Base-by-base conservation (phyloP, 2,888 invertebrate genomes). In the Corbicula japonica region DNA sequence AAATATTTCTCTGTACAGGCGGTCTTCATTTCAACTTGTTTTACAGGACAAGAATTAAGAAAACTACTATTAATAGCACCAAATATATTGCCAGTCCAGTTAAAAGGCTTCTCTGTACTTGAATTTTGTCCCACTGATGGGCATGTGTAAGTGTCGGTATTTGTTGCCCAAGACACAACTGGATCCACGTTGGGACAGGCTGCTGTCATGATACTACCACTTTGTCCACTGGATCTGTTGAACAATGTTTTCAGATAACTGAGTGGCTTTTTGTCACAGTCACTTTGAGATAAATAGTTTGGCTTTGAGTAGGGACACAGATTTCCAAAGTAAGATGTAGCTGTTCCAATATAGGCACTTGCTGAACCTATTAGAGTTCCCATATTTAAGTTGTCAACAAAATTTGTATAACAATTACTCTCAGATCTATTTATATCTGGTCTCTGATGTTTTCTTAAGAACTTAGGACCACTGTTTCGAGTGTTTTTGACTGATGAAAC, bases 401-500 rank as follows among this genome's bases (percentile, higher is more conserved):
- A 28, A n/a, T 60, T 60, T 60, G 50, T 58, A 15, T 58, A 60
- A 18, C 18, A 15, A 10, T 21, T 18, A 10, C 26, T 41, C 0
- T 63, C 32, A 28, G n/a, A 8, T 2, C 44, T 66, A 6, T 34
- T 4, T 2, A 1, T 3, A 12, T 35, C 21, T 26, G 1, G 34
- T 28, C 23, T 12, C 15, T n/a, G 30, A 54, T 21, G 8, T 6
- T 10, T n/a, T 26, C 21, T 26, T 28, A 30, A 32, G 52, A 30
- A 52, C 28, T 5, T 0, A 5, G 28, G 28, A 12, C 1, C 10
- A 28, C 32, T 52, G 2, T 26, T 8, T 52, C 32, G 44, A 21
- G 26, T 23, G 18, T 38, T n/a, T 15, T 30, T 34, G 28, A 30
- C 48, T 76, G 87, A 80, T 48, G 86, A 71, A 69, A 80, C 78